Percentiles rank a stretch among this genome's conserved stretches.
Conservation (phyloP, 2,113 vertebrate genomes). For the Eubucco bourcierii region DNA sequence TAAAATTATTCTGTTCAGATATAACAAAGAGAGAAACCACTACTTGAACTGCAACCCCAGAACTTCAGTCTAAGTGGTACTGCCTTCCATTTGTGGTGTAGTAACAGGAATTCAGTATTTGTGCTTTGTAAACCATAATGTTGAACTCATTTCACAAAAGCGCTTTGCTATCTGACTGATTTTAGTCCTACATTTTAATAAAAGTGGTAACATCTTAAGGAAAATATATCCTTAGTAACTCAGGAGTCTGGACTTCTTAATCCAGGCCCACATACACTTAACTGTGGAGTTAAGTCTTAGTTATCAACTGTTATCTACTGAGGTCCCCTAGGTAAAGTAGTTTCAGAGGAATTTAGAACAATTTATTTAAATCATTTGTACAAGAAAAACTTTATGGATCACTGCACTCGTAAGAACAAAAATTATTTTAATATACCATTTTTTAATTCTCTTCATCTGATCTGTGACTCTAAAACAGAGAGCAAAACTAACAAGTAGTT, state of each 20-base stretch:
- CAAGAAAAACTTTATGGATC: neutral
- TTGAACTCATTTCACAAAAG: slow-evolving; percentile 6
- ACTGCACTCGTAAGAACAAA: neutral
- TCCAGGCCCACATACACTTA: neutral
- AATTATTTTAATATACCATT: neutral
- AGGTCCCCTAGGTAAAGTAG: neutral
- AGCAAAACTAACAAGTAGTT: neutral
- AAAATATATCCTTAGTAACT: neutral
- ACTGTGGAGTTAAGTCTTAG: neutral
- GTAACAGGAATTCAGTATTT: neutral
- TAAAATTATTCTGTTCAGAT: neutral
- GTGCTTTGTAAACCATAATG: neutral
- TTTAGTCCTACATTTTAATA: slow-evolving; percentile 29
- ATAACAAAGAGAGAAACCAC: neutral
- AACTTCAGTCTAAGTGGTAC: neutral
- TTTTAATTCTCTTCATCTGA: neutral
- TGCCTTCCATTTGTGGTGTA: neutral
- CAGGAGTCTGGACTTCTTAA: neutral
- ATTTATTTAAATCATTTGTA: neutral
- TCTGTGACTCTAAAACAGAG: neutral
- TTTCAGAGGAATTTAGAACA: neutral
- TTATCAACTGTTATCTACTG: neutral
- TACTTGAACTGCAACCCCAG: neutral
- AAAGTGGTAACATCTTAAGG: neutral
- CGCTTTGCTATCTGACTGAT: slow-evolving; percentile 12